Conservation (phyloP, 2,113 vertebrate genomes). For the Symphodus melops region DNA sequence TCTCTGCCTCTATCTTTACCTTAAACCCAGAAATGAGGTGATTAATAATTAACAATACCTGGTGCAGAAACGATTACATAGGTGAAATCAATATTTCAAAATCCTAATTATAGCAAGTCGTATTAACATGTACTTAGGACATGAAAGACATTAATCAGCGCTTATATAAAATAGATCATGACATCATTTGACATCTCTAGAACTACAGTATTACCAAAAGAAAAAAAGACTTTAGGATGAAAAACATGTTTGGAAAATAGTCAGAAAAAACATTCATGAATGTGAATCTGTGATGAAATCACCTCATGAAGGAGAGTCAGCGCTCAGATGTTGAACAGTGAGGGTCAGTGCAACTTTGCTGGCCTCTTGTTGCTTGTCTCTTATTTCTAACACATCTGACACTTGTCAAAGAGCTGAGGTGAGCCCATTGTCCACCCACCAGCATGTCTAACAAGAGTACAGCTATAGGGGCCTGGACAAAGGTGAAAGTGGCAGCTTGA, state of each 20-base stretch:
- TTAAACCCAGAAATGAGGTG: constrained; percentile 59
- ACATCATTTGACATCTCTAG: neutral
- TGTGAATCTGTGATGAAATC: neutral
- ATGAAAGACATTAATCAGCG: constrained; percentile 4
- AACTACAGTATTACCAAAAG: neutral
- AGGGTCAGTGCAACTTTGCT: constrained; percentile 33
- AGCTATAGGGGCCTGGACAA: neutral
- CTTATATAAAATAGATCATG: neutral
- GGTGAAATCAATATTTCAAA: constrained; percentile 63
- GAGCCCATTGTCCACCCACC: constrained; percentile 27
- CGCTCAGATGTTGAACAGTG: constrained; percentile 32
- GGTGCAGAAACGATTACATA: constrained; percentile 47
- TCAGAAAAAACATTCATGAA: neutral
- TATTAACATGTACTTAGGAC: constrained; percentile 30
- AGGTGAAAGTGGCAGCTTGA: constrained; percentile 25
- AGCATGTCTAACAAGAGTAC: constrained; percentile 29
- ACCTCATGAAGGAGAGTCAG: neutral
- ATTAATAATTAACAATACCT: constrained; percentile 65
- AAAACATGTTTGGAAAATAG: neutral
- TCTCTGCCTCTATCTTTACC: constrained; percentile 52
- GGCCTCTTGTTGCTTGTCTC: constrained; percentile 14
- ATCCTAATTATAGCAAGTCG: constrained; percentile 55
- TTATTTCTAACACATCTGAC: constrained; percentile 21
- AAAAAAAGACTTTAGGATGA: neutral
- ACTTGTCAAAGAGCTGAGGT: constrained; percentile 28